A percentile compares a stretch with the other conserved stretches of the same genome.
These are phyloP conservation scores for Drosophila pseudotakahashii DNA, from an alignment of 2,888 invertebrate genomes.

Conservation along the genomic window DNA sequence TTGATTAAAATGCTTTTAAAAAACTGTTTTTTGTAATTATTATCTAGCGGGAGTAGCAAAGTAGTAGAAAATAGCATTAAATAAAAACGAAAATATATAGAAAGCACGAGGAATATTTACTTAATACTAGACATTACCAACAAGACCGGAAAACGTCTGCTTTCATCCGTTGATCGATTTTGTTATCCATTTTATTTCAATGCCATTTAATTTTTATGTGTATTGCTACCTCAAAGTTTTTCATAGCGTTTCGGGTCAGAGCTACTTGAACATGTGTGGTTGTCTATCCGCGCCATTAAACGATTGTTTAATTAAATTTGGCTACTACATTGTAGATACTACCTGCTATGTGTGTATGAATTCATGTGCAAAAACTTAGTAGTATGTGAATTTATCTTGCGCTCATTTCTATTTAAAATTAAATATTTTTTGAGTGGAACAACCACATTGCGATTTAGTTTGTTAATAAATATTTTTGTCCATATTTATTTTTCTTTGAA, in stretches of 20 bases:
- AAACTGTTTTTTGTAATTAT: background rate
- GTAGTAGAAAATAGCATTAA: too few relatives aligned
- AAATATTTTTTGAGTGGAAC: background rate
- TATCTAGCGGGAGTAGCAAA: background rate
- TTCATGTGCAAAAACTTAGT: constrained; percentile 5
- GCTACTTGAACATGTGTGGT: constrained; percentile 16
- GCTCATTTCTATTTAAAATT: constrained; percentile 12
- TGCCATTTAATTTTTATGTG: constrained; percentile 7
- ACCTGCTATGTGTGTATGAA: background rate
- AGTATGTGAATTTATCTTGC: constrained; percentile 3
- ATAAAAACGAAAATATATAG: background rate
- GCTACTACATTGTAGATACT: background rate
- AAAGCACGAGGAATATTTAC: background rate
- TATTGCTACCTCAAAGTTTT: constrained; percentile 3
- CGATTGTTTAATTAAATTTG: constrained; percentile 34
- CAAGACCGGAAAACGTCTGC: constrained; percentile 1
- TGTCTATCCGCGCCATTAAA: constrained; percentile 2
- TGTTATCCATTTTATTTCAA: constrained; percentile 9
- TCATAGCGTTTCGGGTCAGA: background rate
- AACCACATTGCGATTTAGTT: background rate
- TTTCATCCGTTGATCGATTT: background rate
- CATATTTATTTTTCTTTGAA: background rate
- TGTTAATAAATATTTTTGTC: background rate
- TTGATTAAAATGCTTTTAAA: constrained; percentile 21
- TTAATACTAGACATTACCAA: background rate